A percentile compares a stretch with the other conserved stretches of the same genome.
phyloP scores from a whole-genome alignment of 2,113 vertebrate genomes.

The Zapornia atra region DNA sequence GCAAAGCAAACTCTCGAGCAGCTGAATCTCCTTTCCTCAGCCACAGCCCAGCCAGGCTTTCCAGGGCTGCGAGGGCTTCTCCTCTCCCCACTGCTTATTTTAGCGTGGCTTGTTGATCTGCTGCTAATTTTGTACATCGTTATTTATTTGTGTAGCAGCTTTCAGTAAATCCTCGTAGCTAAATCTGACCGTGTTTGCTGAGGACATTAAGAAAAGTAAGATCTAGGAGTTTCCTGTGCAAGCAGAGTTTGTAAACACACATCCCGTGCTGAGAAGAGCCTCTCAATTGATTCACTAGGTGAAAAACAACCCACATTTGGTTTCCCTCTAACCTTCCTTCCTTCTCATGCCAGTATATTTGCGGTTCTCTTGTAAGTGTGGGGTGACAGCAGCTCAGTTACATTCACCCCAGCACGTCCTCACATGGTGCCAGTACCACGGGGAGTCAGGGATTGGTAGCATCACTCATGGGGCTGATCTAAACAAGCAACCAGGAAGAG shows the following conservation, averaged over 20 bases:
- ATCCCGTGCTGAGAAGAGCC: rapidly evolving
- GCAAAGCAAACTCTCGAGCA: not conserved
- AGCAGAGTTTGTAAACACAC: not conserved
- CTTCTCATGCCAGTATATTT: rapidly evolving
- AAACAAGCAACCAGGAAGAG: not conserved
- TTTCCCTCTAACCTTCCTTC: not conserved
- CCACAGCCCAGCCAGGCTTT: not conserved
- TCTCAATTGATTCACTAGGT: not conserved
- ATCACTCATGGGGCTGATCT: not conserved
- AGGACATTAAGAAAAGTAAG: slow-evolving; percentile 1
- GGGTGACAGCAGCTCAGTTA: not conserved
- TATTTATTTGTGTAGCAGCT: slow-evolving; percentile 52
- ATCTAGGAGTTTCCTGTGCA: not conserved
- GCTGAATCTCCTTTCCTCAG: not conserved
- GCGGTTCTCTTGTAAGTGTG: rapidly evolving
- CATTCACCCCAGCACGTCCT: not conserved
- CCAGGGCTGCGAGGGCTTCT: not conserved
- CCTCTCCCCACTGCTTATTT: not conserved
- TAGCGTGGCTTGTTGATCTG: slow-evolving; percentile 29
- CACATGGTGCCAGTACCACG: rapidly evolving
- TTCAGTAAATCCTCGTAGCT: slow-evolving; percentile 38
- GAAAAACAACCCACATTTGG: not conserved
- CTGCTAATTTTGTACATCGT: slow-evolving; percentile 8
- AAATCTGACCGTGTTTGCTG: not conserved
- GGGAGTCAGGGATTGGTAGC: not conserved